Evolutionary conservation across 2,113 vertebrate species (phyloP).

Genomic region (Cephalopholis sonnerati): DNA sequence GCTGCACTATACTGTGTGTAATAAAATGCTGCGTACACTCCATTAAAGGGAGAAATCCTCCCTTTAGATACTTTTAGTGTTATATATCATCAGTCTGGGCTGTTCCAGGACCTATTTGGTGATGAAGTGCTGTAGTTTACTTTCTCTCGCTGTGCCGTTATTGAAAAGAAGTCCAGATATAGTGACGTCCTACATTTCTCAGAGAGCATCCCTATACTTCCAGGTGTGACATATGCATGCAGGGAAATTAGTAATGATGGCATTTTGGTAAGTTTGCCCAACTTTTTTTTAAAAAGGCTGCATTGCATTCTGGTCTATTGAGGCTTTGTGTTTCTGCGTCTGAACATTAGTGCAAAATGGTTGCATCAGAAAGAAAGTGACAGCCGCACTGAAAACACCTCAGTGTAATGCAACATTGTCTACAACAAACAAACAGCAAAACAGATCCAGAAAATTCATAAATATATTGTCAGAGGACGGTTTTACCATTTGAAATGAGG

Average conservation of each 20-base stretch:
- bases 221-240: background rate
- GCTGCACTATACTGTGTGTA: background rate
- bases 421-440: conserved; percentile 21
- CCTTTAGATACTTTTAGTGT: conserved; percentile 2
- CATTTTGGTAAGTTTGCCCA: background rate
- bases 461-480: conserved; percentile 19
- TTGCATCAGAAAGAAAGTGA: background rate
- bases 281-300: background rate
- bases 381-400: background rate
- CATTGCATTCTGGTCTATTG: background rate
- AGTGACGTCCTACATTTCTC: background rate
- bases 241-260: too few species aligned
- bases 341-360: conserved; percentile 1
- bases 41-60: conserved; percentile 46
- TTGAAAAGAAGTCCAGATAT: background rate
- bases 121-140: conserved; percentile 47
- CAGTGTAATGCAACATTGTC: background rate
- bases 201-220: background rate
- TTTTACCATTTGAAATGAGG: conserved; percentile 26
- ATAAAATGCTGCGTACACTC: conserved; percentile 28
- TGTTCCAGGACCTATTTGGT: conserved; percentile 36
- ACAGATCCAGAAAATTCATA: background rate
- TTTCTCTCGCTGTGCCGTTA: background rate
- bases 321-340: background rate
- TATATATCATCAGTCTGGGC: conserved; percentile 46